A percentile compares a stretch with the other conserved stretches of the same genome.
These are phyloP conservation scores for Eilema griseolum DNA, from an alignment of 2,888 invertebrate species.

Conservation along the genomic window DNA sequence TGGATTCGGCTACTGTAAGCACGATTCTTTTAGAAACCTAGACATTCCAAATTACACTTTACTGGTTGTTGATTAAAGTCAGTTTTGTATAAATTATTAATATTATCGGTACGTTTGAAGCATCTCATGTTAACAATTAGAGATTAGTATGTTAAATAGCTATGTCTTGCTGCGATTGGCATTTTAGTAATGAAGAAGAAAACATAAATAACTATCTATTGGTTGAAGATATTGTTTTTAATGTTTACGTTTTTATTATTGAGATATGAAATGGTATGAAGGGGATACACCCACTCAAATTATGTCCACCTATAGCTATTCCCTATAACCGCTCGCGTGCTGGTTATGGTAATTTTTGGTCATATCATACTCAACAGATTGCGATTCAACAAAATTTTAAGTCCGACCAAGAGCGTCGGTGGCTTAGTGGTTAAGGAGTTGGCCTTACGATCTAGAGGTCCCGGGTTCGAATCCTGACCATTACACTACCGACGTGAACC, in stretches of 20 bases:
- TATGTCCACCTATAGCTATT: no score
- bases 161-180: slow-evolving; percentile 60
- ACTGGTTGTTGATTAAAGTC: slow-evolving; percentile 46
- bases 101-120: slow-evolving; percentile 68
- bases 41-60: slow-evolving; percentile 55
- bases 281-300: no score
- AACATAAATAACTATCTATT: slow-evolving; percentile 56
- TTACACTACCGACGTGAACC: no score
- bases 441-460: no score
- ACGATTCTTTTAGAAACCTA: slow-evolving; percentile 67
- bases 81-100: slow-evolving; percentile 29
- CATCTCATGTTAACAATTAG: slow-evolving; percentile 79
- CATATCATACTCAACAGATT: no score
- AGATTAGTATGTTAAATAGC: slow-evolving; percentile 80
- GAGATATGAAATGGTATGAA: slow-evolving; percentile 21
- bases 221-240: slow-evolving; percentile 33
- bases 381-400: no score
- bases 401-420: no score
- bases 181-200: slow-evolving; percentile 58
- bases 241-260: slow-evolving; percentile 31
- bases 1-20: slow-evolving; percentile 84
- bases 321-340: no score
- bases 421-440: no score
- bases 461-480: no score
- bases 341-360: no score